Evolutionary conservation across 1,140 invertebrate species (phyloP).

Genomic region (Cydia pomonella): DNA sequence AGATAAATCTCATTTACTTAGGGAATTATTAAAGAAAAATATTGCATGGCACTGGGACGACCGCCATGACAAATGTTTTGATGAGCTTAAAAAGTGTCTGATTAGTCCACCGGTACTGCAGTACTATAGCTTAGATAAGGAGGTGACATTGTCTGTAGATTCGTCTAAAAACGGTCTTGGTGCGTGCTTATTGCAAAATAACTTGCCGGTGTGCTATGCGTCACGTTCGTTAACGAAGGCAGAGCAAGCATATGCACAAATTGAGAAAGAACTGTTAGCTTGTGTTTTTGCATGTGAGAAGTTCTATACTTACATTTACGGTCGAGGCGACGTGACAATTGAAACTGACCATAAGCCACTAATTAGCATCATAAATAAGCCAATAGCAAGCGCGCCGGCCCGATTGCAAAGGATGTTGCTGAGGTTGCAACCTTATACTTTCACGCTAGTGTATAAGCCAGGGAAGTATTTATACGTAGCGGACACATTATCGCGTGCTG

Average conservation of each 20-base stretch:
- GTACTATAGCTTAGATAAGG: not conserved
- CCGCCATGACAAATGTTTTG: not conserved
- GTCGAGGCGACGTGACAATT: not conserved
- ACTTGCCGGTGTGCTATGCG: not conserved
- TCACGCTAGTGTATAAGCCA: not conserved
- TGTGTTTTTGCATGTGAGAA: constrained; percentile 1
- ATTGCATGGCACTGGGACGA: constrained; percentile 6
- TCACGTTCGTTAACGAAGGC: not conserved
- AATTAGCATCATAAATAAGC: not conserved
- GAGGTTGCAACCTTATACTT: not conserved
- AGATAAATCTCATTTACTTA: not conserved
- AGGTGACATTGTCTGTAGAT: not conserved
- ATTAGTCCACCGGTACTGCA: not conserved
- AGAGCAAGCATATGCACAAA: not conserved
- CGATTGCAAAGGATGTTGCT: not conserved
- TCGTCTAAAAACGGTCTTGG: constrained; percentile 3
- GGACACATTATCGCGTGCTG: not conserved
- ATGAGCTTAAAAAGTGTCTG: not conserved
- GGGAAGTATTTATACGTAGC: not conserved
- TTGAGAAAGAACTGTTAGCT: constrained; percentile 6
- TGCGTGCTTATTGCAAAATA: not conserved
- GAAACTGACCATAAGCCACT: not conserved
- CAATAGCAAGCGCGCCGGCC: not conserved
- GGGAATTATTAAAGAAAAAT: not conserved
- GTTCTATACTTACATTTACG: constrained; percentile 5